These are phyloP conservation scores for Marronus borbonicus DNA, from an alignment of 2,888 invertebrate species.

Conservation along the genomic window DNA sequence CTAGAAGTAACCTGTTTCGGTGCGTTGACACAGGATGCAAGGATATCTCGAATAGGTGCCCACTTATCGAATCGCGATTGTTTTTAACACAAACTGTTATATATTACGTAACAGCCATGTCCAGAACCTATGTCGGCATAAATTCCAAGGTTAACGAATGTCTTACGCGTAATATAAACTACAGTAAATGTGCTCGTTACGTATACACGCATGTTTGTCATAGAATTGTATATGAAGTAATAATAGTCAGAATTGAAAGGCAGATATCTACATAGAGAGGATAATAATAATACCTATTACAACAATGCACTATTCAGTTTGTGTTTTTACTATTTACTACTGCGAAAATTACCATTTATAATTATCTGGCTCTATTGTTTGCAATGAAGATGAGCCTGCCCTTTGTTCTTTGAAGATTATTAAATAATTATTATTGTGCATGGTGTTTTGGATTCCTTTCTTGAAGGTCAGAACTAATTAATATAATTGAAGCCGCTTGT, in stretches of 20 bases:
- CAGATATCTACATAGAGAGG: neutral
- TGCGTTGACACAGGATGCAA: slow-evolving; percentile 39
- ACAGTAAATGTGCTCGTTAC: slow-evolving; percentile 13
- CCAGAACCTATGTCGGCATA: slow-evolving; percentile 19
- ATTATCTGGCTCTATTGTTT: neutral
- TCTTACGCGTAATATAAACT: slow-evolving; percentile 26
- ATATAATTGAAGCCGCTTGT: neutral
- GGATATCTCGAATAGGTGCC: slow-evolving; percentile 23
- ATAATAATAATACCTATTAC: slow-evolving; percentile 8
- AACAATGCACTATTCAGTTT: neutral
- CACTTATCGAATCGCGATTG: slow-evolving; percentile 13
- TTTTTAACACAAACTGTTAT: slow-evolving; percentile 17
- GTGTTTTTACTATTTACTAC: slow-evolving; percentile 12
- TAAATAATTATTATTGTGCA: slow-evolving; percentile 16
- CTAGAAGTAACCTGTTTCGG: slow-evolving; percentile 16
- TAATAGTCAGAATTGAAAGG: slow-evolving; percentile 1
- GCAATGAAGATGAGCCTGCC: slow-evolving; percentile 13
- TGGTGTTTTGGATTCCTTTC: slow-evolving; percentile 2
- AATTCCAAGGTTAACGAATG: slow-evolving; percentile 43
- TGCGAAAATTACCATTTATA: neutral
- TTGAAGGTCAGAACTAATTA: neutral
- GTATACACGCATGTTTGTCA: slow-evolving; percentile 4
- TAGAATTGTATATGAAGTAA: slow-evolving; percentile 22
- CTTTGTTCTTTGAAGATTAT: slow-evolving; percentile 9
- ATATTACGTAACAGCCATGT: slow-evolving; percentile 35